These are phyloP conservation scores for Champsocephalus gunnari DNA, from an alignment of 2,797 vertebrate species.

Conservation along the genomic window DNA sequence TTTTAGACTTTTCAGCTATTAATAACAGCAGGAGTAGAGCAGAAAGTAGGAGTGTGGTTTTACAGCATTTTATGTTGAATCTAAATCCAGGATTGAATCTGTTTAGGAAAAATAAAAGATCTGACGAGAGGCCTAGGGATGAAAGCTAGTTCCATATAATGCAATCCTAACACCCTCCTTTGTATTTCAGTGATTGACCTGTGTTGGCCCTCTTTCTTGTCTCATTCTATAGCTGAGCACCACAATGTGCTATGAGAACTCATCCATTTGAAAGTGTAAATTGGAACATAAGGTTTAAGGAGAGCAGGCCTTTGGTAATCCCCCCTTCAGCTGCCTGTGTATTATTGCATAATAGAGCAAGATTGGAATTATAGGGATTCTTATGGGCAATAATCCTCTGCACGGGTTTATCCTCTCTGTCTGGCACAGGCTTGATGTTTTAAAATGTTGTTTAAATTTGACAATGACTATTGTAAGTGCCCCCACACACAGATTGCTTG, in stretches of 20 bases:
- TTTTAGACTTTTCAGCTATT: constrained; percentile 23
- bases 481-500: constrained; percentile 19
- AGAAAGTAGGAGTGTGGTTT: not conserved
- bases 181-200: not conserved
- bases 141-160: not conserved
- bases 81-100: not conserved
- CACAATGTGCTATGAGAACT: constrained; percentile 33
- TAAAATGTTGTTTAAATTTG: constrained; percentile 62
- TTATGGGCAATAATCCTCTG: constrained; percentile 77
- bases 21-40: not conserved
- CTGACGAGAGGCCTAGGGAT: not conserved
- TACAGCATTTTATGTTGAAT: constrained; percentile 8
- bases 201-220: not conserved
- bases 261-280: constrained; percentile 62
- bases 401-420: constrained; percentile 68
- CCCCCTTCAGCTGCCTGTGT: constrained; percentile 74
- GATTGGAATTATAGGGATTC: constrained; percentile 81
- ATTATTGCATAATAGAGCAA: constrained; percentile 83
- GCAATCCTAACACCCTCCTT: not conserved
- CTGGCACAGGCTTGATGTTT: constrained; percentile 58
- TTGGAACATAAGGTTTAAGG: constrained; percentile 75
- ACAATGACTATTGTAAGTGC: constrained; percentile 47
- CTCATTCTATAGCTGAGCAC: not conserved
- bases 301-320: constrained; percentile 74
- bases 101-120: not conserved